Base-by-base conservation (phyloP, 1,140 invertebrate genomes). In the Heliconius eleuchia region DNA sequence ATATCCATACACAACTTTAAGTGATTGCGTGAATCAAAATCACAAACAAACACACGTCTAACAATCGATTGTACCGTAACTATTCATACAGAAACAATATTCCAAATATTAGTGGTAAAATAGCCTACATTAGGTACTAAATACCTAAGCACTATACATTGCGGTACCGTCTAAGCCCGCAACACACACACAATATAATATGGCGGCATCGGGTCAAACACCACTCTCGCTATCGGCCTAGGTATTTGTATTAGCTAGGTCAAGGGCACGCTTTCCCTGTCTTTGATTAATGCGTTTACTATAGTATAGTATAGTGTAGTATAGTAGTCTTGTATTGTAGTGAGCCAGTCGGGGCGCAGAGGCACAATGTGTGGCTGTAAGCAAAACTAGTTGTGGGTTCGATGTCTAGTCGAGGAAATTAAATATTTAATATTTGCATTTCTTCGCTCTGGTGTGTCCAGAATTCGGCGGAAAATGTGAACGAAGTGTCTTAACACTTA, bases 221-320 rank as follows among this genome's bases (percentile, higher is more conserved):
- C 77, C 81, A 86, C 86, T 87, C 83, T 87, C 85, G 57, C 86
- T 87, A 81, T 82, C 82, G 81, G 27, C 80, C 81, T 81, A 86
- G 71, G 79, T 83, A 84, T 86, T 83, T 87, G 82, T 84, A 82
- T 80, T 85, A 84, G 82, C 80, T 83, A 74, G 79, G 85, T 86
- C 85, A 88, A 87, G 85, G 83, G 77, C 77, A 73, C 84, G 71
- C 86, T 88, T 85, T 88, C 86, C 79, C 85, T 88, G 80, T 84
- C 86, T 88, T 86, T 86, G 84, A 85, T 85, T 76, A 77, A 73
- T 80, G 80, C 70, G 0, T 23, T 6, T 19, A 52, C 18, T 52
- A 52, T 46, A 11, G 42, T 46, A 5, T 46, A 16, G 13, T 4
- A 5, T 46, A 11, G 42, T 46, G 1, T 46, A 16, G 42, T 46